Percentiles rank a stretch among this genome's conserved stretches.
These are phyloP conservation scores for Cinclus cinclus DNA, from an alignment of 2,113 vertebrate species.

Conservation along the genomic window DNA sequence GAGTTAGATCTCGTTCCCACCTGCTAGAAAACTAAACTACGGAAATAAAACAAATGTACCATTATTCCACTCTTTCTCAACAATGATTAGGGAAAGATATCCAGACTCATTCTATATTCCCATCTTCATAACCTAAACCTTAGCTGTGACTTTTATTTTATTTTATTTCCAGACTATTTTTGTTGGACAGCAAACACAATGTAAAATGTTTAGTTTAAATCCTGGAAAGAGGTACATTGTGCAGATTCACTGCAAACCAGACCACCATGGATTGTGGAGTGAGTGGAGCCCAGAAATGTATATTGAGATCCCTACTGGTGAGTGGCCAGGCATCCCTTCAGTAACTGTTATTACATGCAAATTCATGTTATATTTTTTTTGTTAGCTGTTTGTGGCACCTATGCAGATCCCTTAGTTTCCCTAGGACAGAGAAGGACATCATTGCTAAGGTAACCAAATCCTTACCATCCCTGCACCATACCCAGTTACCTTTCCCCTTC, in stretches of 20 bases:
- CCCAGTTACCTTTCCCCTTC: neutral
- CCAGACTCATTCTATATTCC: neutral
- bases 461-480: neutral
- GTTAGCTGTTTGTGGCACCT: neutral
- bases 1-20: neutral
- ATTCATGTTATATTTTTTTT: neutral
- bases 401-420: neutral
- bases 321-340: constrained; percentile 12
- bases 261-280: constrained; percentile 78
- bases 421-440: neutral
- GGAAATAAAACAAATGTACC: neutral
- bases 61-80: neutral
- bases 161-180: constrained; percentile 76
- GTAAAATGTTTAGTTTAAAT: constrained; percentile 83
- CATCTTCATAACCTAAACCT: neutral
- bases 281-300: constrained; percentile 65
- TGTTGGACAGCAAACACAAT: constrained; percentile 85
- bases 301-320: constrained; percentile 70
- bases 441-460: neutral
- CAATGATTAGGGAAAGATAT: neutral
- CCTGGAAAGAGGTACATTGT: constrained; percentile 83
- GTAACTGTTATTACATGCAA: neutral
- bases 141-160: neutral
- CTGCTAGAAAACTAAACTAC: neutral
- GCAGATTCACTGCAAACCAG: constrained; percentile 89